These are phyloP conservation scores for Telmatherina bonti DNA, from an alignment of 2,797 vertebrate species.

Conservation along the genomic window DNA sequence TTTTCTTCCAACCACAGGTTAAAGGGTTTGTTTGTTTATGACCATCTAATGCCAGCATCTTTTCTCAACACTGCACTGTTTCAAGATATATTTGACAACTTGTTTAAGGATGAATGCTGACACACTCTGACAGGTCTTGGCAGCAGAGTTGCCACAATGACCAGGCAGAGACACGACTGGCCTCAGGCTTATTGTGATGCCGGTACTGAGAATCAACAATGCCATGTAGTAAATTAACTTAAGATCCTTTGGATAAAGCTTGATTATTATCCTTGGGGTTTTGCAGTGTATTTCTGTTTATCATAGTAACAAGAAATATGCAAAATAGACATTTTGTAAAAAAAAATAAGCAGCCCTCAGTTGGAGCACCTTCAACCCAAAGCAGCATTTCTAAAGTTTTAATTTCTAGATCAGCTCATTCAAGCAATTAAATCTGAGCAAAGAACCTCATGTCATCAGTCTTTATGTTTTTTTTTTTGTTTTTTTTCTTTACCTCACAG, in stretches of 20 bases:
- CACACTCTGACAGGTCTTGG: slow-evolving; percentile 37
- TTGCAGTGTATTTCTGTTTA: neutral
- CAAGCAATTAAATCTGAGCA: slow-evolving; percentile 11
- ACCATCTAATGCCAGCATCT: slow-evolving; percentile 14
- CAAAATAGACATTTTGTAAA: slow-evolving; percentile 7
- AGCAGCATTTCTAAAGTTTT: slow-evolving; percentile 8
- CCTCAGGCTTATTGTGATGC: slow-evolving; percentile 21
- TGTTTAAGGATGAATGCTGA: slow-evolving; percentile 31
- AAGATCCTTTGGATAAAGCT: neutral
- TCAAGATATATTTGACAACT: slow-evolving; percentile 22
- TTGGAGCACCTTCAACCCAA: neutral
- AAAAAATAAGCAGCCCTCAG: neutral
- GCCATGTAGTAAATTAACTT: slow-evolving; percentile 6
- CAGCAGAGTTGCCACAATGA: slow-evolving; percentile 23
- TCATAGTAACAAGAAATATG: neutral
- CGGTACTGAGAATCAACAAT: slow-evolving; percentile 12
- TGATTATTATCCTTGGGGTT: neutral
- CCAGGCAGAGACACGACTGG: slow-evolving; percentile 23
- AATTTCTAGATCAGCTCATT: slow-evolving; percentile 1
- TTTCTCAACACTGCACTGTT: slow-evolving; percentile 10
- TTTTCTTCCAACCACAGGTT: slow-evolving; percentile 24
- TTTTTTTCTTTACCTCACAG: slow-evolving; percentile 4
- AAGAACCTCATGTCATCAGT: slow-evolving; percentile 3
- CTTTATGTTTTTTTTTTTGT: slow-evolving; percentile 2
- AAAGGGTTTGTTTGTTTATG: slow-evolving; percentile 4